phyloP scores from a whole-genome alignment of 2,797 vertebrate species.

The Leptatherina wallacei region DNA sequence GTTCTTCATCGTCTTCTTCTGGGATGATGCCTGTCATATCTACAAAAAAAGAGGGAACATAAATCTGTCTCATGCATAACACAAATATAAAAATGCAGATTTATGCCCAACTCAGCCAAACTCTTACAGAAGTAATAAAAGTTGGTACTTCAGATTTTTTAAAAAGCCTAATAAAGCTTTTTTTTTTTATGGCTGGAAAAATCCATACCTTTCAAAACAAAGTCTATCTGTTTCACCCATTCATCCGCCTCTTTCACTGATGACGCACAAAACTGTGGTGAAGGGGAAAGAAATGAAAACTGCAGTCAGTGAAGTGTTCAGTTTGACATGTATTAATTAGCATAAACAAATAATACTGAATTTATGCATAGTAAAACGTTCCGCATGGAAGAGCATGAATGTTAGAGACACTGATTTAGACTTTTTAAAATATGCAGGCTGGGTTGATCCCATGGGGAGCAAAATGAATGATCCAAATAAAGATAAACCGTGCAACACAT shows the following conservation, averaged over 20 bases:
- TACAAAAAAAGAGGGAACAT: conserved; percentile 47
- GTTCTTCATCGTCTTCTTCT: conserved; percentile 86
- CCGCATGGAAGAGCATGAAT: conserved; percentile 54
- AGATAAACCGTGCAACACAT: conserved; percentile 36
- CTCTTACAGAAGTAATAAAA: neutral
- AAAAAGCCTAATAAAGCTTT: neutral
- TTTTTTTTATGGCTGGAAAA: conserved; percentile 7
- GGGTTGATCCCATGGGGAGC: conserved; percentile 47
- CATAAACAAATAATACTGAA: conserved; percentile 76
- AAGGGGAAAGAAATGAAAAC: conserved; percentile 64
- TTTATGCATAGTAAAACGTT: conserved; percentile 74
- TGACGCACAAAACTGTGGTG: conserved; percentile 92
- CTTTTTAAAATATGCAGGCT: conserved; percentile 53
- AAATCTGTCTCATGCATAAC: neutral
- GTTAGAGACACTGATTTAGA: conserved; percentile 58
- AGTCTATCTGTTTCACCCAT: conserved; percentile 94
- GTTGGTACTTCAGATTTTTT: neutral
- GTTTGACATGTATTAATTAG: conserved; percentile 67
- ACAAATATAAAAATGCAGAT: neutral
- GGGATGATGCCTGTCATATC: conserved; percentile 89
- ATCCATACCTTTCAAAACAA: conserved; percentile 89
- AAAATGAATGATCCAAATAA: conserved; percentile 58
- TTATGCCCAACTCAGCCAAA: neutral
- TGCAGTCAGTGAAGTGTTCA: conserved; percentile 57
- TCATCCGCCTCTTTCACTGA: conserved; percentile 92